Evolutionary conservation across 1,140 invertebrate genomes (phyloP).

Genomic region (Drosophila arizonae): DNA sequence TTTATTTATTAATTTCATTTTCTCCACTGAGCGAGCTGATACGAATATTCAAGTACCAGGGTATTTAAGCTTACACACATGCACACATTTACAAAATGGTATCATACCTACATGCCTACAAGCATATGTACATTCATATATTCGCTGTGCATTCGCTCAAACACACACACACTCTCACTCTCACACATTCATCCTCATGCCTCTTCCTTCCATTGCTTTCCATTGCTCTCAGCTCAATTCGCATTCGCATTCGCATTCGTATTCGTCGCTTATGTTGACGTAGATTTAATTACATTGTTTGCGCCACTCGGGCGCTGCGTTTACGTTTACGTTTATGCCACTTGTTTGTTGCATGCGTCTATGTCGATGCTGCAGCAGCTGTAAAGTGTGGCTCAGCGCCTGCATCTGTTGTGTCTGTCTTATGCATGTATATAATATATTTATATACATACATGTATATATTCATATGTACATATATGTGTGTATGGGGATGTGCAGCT

Average conservation of each 20-base stretch:
- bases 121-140: not conserved
- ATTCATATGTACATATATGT: not conserved
- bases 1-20: no score
- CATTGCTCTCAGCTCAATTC: not conserved
- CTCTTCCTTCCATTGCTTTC: not conserved
- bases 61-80: constrained; percentile 4
- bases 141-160: not conserved
- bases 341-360: constrained; percentile 58
- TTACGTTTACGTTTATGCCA: constrained; percentile 44
- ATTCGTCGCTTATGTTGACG: constrained; percentile 67
- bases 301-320: constrained; percentile 47
- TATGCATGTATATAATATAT: constrained; percentile 1
- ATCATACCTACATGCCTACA: constrained; percentile 2
- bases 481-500: not conserved
- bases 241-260: constrained; percentile 16
- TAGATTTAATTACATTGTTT: constrained; percentile 78
- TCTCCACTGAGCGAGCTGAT: no score
- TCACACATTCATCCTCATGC: not conserved
- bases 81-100: constrained; percentile 20
- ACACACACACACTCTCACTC: not conserved
- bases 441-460: not conserved
- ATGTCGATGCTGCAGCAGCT: constrained; percentile 46
- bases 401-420: constrained; percentile 9
- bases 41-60: not conserved
- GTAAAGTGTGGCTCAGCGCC: not conserved